phyloP scores from a whole-genome alignment of 2,113 vertebrate species.

The Saccopteryx leptura region DNA sequence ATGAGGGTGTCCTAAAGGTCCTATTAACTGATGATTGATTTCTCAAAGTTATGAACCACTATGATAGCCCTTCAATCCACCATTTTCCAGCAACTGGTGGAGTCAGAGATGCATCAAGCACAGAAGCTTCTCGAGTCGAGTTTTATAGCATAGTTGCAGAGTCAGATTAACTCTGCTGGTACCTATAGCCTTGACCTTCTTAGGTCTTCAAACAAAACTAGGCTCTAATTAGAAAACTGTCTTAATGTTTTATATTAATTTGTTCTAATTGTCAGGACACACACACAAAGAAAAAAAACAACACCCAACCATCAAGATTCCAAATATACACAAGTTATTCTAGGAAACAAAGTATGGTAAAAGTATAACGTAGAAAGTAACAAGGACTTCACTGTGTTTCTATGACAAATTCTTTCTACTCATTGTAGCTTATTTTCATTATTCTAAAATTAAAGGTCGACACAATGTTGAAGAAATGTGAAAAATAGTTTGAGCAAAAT shows the following conservation, averaged over 20 bases:
- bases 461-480: neutral
- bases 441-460: neutral
- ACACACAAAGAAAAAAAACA: neutral
- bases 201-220: constrained; percentile 41
- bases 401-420: constrained; percentile 36
- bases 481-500: neutral
- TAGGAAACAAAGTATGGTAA: constrained; percentile 20
- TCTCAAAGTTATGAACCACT: constrained; percentile 70
- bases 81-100: constrained; percentile 66
- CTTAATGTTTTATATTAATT: constrained; percentile 35
- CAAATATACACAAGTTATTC: neutral
- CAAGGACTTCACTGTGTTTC: neutral
- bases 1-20: constrained; percentile 54
- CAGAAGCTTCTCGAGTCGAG: constrained; percentile 27
- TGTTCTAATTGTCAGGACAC: neutral
- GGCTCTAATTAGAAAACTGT: neutral
- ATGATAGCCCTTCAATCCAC: constrained; percentile 24
- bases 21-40: constrained; percentile 70
- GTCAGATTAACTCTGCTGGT: neutral
- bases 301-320: neutral
- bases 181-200: neutral
- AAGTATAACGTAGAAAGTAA: neutral
- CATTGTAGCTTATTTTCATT: constrained; percentile 40
- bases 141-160: neutral
- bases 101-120: neutral